Evolutionary conservation across 2,797 vertebrate species (phyloP), one percentile per base, ranked within the genome.

Genomic region (Halcyon badia): DNA sequence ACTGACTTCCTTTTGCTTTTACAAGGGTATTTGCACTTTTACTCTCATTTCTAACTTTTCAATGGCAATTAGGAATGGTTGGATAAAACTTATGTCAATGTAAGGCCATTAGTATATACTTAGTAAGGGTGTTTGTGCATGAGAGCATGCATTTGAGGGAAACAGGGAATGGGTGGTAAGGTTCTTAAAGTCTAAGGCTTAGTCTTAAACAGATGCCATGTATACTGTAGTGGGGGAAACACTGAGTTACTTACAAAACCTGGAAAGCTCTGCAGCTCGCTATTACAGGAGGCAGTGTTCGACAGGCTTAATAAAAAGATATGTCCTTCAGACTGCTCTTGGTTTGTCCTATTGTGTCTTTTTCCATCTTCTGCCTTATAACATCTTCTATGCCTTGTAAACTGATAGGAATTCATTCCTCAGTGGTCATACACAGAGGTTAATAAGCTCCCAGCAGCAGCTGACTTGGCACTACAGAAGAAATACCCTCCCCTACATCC

Each of bases 371-470:
- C 86, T 89, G 73, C 86, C 78, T 90, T 94, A 52, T 33, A 96
- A 84, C 39, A 77, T 82, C 87, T 94, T 95, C 83, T 95, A 41
- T 93, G 94, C 81, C 51, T 89, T 96, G 90, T 87, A 97, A 93
- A 95, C 81, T 60, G 83, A 87, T 93, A 96, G 83, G 78, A 90
- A 92, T 94, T 94, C 83, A 92, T 94, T 95, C 60, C 83, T 96
- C 83, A 89, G 2, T 96, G 90, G 92, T 84, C 75, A 76, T 77
- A 92, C 73, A 69, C 87, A 90, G 92, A 95, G 94, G 94, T 96
- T 93, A 96, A 96, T 93, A 94, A 95, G 81, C 78, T 97, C 62
- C 66, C 56, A 90, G 83, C 83, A 95, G 83, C 86, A 95, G 94
- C 95, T 96, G 96, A 97, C 90, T 93, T 94, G 58, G 86, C 94